Evolutionary conservation across 2,113 vertebrate genomes (phyloP), one percentile per base, ranked within the genome.

Genomic region (Tetrax tetrax): DNA sequence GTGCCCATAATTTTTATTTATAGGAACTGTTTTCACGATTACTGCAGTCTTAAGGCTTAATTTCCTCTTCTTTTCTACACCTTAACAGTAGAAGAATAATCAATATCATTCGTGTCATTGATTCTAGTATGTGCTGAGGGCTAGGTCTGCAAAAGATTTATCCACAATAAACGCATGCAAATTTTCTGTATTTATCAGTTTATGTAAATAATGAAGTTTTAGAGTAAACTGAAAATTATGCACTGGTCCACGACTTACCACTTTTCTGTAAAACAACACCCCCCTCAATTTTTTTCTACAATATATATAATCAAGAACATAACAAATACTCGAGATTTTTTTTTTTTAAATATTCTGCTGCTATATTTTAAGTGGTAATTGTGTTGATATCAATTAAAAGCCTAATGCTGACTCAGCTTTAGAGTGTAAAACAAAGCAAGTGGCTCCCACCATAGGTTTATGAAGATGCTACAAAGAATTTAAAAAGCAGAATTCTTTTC

Each of bases 321-420:
- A 13, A 79, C 35, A 80, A 27, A 16, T 74, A 61, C 2, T 12
- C 54, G 56, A 56, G 35, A 35, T 59, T 20, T 57, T 25, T 17
- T n/a, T n/a, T n/a, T 33, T 18, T 38, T 63, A 92, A 27, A 48
- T 92, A 97, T 91, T 97, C 64, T 86, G 50, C 78, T 85, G 24
- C 8, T 54, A 35, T 81, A 87, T 94, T 82, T 94, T 83, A 95
- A 90, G 63, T 94, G 74, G 51, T 68, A 75, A 28, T 63, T 85
- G 70, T 89, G 82, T 37, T 87, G 65, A 78, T 96, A 83, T 77
- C 83, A 59, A 91, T 78, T 90, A 92, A 37, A 74, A 76, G 60
- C 77, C 48, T 57, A 80, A 45, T 38, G 35, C 23, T 69, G 12
- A 90, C 29, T 91, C 45, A 91, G 65, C 41, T 60, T 94, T 88